phyloP scores from a whole-genome alignment of 2,888 invertebrate genomes.

The Sarcophaga caerulescens region DNA sequence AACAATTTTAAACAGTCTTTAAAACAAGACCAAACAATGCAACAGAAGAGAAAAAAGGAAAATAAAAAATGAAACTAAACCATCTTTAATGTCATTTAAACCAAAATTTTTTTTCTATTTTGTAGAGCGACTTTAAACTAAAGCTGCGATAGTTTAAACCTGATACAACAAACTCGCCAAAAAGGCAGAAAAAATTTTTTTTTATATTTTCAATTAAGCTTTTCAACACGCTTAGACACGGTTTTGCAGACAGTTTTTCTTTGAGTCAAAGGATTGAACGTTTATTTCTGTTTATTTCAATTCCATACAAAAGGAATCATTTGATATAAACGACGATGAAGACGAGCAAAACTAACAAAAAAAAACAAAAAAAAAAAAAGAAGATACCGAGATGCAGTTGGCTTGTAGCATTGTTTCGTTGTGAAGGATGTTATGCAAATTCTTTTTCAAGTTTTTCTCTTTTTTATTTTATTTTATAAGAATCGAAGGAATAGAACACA shows the following conservation, averaged over 20 bases:
- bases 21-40: constrained; percentile 47
- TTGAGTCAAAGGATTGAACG: not conserved
- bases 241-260: constrained; percentile 54
- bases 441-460: not conserved
- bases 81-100: constrained; percentile 55
- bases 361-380: constrained; percentile 6
- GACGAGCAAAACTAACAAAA: constrained; percentile 24
- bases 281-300: not conserved
- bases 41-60: not conserved
- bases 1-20: not conserved
- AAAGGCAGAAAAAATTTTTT: constrained; percentile 18
- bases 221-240: constrained; percentile 68
- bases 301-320: constrained; percentile 54
- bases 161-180: constrained; percentile 58
- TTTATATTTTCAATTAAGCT: constrained; percentile 69
- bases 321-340: not conserved
- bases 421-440: constrained; percentile 68
- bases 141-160: constrained; percentile 54
- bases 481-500: constrained; percentile 20
- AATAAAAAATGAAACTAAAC: constrained; percentile 22
- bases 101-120: constrained; percentile 25
- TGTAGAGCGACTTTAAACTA: not conserved
- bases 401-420: constrained; percentile 39
- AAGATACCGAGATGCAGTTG: constrained; percentile 36
- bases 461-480: constrained; percentile 20